Evolutionary conservation across 2,797 vertebrate genomes (phyloP).

Genomic region (Malacoraja senta): DNA sequence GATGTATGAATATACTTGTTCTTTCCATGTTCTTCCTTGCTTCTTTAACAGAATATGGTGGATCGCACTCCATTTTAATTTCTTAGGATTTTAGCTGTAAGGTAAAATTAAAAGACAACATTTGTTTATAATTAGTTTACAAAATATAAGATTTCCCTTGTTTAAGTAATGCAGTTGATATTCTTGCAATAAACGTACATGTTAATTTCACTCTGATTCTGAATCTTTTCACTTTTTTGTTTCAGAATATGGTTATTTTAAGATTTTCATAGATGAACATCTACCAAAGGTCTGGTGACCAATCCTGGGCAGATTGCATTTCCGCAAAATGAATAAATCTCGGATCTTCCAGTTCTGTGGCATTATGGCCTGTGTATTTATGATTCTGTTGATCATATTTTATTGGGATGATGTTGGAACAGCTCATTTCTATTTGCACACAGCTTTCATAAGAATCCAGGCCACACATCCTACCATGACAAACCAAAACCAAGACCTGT

Average conservation of each 20-base stretch:
- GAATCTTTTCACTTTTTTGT: not conserved
- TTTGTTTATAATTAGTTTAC: not conserved
- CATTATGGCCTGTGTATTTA: conserved; percentile 78
- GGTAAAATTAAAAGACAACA: not conserved
- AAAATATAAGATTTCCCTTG: not conserved
- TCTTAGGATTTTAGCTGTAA: not conserved
- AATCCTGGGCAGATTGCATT: not conserved
- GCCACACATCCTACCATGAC: conserved; percentile 48
- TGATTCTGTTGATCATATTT: conserved; percentile 89
- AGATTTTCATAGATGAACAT: conserved; percentile 13
- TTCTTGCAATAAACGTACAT: not conserved
- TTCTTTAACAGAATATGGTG: not conserved
- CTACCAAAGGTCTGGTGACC: not conserved
- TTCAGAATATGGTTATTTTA: not conserved
- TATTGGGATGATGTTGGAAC: conserved; percentile 92
- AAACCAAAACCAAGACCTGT: not conserved
- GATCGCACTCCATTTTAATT: too few relatives aligned
- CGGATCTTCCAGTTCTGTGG: conserved; percentile 81
- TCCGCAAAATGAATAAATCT: conserved; percentile 75
- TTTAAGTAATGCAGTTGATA: not conserved
- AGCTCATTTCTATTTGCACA: conserved; percentile 75
- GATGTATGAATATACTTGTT: too few relatives aligned
- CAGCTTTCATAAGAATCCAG: conserved; percentile 69
- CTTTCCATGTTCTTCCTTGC: not conserved
- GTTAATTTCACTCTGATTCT: not conserved